Conservation (phyloP, 64 coral and sea anemone genomes). For the Pocillopora damicornis region DNA sequence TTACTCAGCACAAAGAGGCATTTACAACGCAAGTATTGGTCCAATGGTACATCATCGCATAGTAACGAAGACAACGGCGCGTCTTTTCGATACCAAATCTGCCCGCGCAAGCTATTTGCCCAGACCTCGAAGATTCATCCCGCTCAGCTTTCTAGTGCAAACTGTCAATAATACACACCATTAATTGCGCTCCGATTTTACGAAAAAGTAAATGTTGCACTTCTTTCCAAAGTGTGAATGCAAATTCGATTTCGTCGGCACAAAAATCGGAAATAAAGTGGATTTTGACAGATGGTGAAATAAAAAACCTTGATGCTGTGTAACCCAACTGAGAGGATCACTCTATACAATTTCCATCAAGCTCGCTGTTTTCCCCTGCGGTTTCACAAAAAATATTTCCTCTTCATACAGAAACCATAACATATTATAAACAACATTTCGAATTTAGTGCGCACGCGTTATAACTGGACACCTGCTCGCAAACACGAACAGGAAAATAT, state of each 20-base stretch:
- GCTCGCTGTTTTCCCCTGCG: neutral
- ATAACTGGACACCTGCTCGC: neutral
- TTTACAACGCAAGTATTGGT: neutral
- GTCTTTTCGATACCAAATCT: neutral
- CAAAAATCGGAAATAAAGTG: neutral
- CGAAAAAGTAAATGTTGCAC: neutral
- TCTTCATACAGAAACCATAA: slow-evolving; percentile 1
- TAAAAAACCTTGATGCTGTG: neutral
- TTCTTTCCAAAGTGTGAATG: neutral
- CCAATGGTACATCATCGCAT: neutral
- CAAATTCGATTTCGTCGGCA: neutral
- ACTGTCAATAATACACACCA: slow-evolving; percentile 20
- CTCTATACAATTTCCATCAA: neutral
- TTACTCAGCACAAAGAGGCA: slow-evolving; percentile 17
- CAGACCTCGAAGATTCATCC: neutral
- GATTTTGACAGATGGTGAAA: neutral
- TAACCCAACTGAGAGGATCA: neutral
- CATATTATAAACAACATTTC: slow-evolving; percentile 13
- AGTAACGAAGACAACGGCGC: neutral
- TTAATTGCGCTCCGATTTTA: slow-evolving; percentile 1
- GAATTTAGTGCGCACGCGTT: slow-evolving; percentile 12
- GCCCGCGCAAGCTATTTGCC: neutral
- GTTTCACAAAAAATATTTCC: slow-evolving; percentile 13
- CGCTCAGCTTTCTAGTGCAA: neutral
- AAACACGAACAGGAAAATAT: neutral